Evolutionary conservation across 1,140 invertebrate species (phyloP).

Genomic region (Lethrus apterus): DNA sequence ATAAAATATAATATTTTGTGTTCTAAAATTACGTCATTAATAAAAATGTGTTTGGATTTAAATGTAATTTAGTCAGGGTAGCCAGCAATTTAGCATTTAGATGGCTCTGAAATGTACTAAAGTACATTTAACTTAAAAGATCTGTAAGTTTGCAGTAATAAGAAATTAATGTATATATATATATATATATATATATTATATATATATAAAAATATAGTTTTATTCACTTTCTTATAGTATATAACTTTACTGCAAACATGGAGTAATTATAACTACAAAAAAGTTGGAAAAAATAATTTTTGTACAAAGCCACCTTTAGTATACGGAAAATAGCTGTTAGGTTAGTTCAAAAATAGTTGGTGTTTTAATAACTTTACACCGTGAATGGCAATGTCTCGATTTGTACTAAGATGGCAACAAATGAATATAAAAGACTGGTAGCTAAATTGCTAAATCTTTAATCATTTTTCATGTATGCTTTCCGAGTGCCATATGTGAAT

Average conservation of each 20-base stretch:
- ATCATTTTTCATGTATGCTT: conserved; percentile 19
- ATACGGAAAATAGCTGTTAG: conserved; percentile 25
- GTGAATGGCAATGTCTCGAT: conserved; percentile 23
- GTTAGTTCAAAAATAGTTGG: conserved; percentile 18
- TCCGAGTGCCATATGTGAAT: conserved; percentile 16
- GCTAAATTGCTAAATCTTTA: conserved; percentile 15
- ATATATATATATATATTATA: conserved; percentile 13
- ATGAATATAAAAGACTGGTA: conserved; percentile 23
- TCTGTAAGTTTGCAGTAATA: conserved; percentile 11
- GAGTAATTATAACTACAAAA: conserved; percentile 4
- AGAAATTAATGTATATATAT: conserved; percentile 6
- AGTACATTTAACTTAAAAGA: conserved; percentile 9
- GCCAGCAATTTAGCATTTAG: conserved; percentile 10
- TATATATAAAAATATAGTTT: conserved; percentile 5
- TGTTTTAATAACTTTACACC: conserved; percentile 32
- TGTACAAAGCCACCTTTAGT: conserved; percentile 34
- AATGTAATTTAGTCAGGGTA: conserved; percentile 14
- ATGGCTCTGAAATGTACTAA: conserved; percentile 5
- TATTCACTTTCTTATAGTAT: conserved; percentile 7
- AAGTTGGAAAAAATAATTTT: conserved; percentile 16
- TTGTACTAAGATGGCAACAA: conserved; percentile 16
- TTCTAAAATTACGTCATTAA: too few species aligned
- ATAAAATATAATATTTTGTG: too few species aligned
- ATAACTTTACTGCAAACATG: conserved; percentile 9
- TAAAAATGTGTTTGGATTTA: conserved; percentile 11